Percentiles rank a stretch among this genome's conserved stretches.
These are phyloP conservation scores for Meliscaeva auricollis DNA, from an alignment of 2,888 invertebrate species.

Conservation along the genomic window DNA sequence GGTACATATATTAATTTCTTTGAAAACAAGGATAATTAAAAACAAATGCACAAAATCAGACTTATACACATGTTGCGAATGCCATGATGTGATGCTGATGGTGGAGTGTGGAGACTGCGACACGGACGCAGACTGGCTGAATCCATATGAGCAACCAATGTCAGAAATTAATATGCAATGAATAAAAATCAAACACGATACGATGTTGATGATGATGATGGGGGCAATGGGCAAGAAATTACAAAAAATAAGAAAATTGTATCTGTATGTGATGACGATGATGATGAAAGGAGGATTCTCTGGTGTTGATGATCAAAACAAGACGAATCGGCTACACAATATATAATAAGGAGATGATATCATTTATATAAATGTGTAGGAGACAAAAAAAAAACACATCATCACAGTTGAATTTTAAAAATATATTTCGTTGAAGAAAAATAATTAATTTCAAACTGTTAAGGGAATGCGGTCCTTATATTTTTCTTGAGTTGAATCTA, in stretches of 20 bases:
- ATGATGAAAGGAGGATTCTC: slow-evolving; percentile 35
- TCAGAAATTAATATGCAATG: slow-evolving; percentile 72
- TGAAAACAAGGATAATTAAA: slow-evolving; percentile 66
- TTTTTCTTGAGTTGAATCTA: slow-evolving; percentile 41
- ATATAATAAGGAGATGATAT: slow-evolving; percentile 36
- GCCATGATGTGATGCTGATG: slow-evolving; percentile 2
- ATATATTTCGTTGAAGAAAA: slow-evolving; percentile 19
- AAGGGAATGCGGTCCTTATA: slow-evolving; percentile 57
- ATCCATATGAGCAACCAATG: slow-evolving; percentile 35
- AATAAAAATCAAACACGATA: slow-evolving; percentile 47
- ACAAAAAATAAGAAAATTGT: not conserved
- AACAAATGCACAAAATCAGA: slow-evolving; percentile 53
- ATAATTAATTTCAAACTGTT: slow-evolving; percentile 56
- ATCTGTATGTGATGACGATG: slow-evolving; percentile 40
- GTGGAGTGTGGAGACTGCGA: not conserved
- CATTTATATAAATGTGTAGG: not conserved
- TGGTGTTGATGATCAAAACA: slow-evolving; percentile 71
- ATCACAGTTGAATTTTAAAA: slow-evolving; percentile 35
- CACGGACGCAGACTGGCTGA: not conserved
- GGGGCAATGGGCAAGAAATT: not conserved
- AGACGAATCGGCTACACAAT: slow-evolving; percentile 56
- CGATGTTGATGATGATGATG: slow-evolving; percentile 14
- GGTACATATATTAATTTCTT: slow-evolving; percentile 53
- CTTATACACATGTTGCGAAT: slow-evolving; percentile 46
- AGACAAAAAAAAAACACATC: not conserved